phyloP scores from a whole-genome alignment of 2,888 invertebrate genomes.

The Agrochola lota region DNA sequence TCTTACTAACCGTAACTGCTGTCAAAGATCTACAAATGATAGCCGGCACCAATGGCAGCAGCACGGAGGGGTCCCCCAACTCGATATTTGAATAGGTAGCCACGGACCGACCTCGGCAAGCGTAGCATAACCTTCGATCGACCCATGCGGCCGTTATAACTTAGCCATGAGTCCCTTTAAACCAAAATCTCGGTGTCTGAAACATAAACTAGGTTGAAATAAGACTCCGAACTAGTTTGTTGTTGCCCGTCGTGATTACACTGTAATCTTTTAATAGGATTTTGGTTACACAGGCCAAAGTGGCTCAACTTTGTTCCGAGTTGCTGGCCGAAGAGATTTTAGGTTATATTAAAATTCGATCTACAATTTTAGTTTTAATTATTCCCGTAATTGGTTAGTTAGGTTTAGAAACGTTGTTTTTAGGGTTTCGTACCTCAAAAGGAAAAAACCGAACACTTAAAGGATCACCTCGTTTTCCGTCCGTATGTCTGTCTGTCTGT shows the following conservation, averaged over 20 bases:
- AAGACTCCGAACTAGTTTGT: constrained; percentile 49
- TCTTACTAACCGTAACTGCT: not conserved
- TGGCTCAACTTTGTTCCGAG: constrained; percentile 51
- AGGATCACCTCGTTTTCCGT: no score
- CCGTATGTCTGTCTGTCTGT: no score
- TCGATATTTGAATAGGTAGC: not conserved
- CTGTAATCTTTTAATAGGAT: constrained; percentile 64
- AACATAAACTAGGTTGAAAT: constrained; percentile 38
- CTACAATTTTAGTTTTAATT: constrained; percentile 41
- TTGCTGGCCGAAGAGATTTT: constrained; percentile 33
- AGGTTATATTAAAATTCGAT: constrained; percentile 33
- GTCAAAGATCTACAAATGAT: not conserved
- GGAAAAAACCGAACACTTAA: no score
- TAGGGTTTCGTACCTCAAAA: no score
- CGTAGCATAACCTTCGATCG: not conserved
- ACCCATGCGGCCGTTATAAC: not conserved
- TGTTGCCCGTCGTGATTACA: constrained; percentile 40
- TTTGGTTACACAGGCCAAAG: constrained; percentile 47
- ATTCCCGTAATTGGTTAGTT: not conserved
- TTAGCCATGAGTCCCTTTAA: constrained; percentile 2
- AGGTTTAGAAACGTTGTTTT: not conserved
- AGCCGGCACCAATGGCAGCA: not conserved
- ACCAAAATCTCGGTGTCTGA: constrained; percentile 15
- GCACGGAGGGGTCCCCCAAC: not conserved
- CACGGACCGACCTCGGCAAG: no score